These are phyloP conservation scores for Anaspis maculata DNA, from an alignment of 2,888 invertebrate genomes.

Conservation along the genomic window DNA sequence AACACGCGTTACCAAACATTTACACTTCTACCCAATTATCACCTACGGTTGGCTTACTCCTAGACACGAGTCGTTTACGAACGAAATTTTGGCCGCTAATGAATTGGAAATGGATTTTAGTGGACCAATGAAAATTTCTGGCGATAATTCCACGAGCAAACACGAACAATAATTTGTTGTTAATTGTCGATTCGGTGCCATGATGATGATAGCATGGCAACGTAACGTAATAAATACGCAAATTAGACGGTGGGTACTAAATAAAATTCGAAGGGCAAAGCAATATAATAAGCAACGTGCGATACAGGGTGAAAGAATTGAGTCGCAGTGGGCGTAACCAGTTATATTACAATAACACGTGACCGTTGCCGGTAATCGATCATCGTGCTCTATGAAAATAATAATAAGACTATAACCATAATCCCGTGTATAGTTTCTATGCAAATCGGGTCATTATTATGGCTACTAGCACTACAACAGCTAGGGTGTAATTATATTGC, in stretches of 20 bases:
- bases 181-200: too few relatives aligned
- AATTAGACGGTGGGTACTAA: background rate
- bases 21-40: slow-evolving; percentile 13
- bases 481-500: too few relatives aligned
- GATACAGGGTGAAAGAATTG: too few relatives aligned
- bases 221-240: too few relatives aligned
- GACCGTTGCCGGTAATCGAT: slow-evolving; percentile 35
- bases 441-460: slow-evolving; percentile 13
- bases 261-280: too few relatives aligned
- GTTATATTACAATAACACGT: slow-evolving; percentile 31
- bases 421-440: slow-evolving; percentile 7
- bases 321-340: slow-evolving; percentile 31
- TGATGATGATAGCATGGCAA: too few relatives aligned
- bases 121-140: slow-evolving; percentile 7
- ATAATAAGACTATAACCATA: slow-evolving; percentile 28
- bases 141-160: too few relatives aligned
- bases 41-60: slow-evolving; percentile 6
- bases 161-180: too few relatives aligned
- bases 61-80: slow-evolving; percentile 11
- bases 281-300: too few relatives aligned
- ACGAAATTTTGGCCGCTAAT: slow-evolving; percentile 12
- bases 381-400: slow-evolving; percentile 33
- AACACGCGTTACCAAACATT: slow-evolving; percentile 13
- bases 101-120: slow-evolving; percentile 13
- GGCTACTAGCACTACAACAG: too few relatives aligned